These are phyloP conservation scores for Oceanodroma tethys DNA, from an alignment of 2,113 vertebrate species.

Conservation along the genomic window DNA sequence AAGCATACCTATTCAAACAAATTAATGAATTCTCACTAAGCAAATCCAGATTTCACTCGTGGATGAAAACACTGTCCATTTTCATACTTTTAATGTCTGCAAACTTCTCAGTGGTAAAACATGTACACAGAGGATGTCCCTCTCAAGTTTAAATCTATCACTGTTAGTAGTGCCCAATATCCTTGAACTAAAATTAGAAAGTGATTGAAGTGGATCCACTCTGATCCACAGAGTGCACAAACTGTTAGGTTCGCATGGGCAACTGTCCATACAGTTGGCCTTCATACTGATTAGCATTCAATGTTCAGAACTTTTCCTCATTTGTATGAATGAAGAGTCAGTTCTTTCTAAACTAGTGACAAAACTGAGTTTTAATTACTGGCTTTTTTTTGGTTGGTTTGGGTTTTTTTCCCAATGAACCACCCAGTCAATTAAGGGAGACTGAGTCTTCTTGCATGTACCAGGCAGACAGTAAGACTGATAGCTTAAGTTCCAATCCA, in stretches of 20 bases:
- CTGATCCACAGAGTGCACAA: neutral
- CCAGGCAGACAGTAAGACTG: neutral
- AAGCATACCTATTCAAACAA: neutral
- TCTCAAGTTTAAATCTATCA: neutral
- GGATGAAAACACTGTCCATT: neutral
- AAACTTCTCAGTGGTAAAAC: neutral
- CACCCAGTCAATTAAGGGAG: neutral
- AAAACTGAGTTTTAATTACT: neutral
- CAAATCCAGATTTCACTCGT: neutral
- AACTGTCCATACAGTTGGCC: neutral
- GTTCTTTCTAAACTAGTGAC: neutral
- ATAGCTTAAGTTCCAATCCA: neutral
- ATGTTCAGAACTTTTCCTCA: neutral
- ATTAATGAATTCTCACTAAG: neutral
- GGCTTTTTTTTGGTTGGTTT: neutral
- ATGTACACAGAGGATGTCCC: rapidly evolving
- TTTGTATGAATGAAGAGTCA: neutral
- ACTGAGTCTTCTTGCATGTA: neutral
- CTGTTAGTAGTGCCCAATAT: neutral
- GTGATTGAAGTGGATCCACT: neutral
- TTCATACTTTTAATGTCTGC: neutral
- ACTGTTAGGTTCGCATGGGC: rapidly evolving
- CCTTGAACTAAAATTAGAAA: neutral
- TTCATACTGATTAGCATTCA: neutral
- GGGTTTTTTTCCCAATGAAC: neutral